A percentile compares a stretch with the other conserved stretches of the same genome.
phyloP scores from a whole-genome alignment of 2,888 invertebrate genomes.

The Meghimatium bilineatum region DNA sequence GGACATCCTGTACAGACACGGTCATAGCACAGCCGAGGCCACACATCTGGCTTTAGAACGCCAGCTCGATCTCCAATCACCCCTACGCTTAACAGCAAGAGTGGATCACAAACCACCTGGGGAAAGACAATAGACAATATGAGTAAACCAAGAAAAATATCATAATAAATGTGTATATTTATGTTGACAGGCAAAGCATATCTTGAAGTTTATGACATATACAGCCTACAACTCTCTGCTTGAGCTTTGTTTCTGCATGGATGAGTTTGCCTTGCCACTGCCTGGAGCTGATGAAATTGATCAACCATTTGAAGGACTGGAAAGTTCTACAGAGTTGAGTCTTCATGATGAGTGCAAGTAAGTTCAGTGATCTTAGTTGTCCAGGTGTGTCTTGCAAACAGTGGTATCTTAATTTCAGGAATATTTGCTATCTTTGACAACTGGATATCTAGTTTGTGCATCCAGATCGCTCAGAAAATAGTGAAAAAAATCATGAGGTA shows the following conservation, averaged over 20 bases:
- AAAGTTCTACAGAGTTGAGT: slow-evolving; percentile 42
- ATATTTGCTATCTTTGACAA: no score
- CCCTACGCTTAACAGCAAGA: no score
- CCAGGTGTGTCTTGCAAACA: neutral
- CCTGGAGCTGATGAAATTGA: slow-evolving; percentile 52
- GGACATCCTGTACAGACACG: no score
- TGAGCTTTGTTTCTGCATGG: slow-evolving; percentile 92
- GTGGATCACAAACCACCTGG: no score
- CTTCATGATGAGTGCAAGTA: neutral
- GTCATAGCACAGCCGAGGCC: no score
- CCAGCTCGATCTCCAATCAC: no score
- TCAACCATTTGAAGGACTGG: slow-evolving; percentile 51
- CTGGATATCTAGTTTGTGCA: no score
- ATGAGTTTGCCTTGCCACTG: slow-evolving; percentile 89
- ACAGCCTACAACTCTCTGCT: slow-evolving; percentile 93
- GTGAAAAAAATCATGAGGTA: no score
- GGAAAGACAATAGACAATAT: neutral
- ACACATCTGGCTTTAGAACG: no score
- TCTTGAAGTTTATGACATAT: slow-evolving; percentile 88
- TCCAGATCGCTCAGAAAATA: no score
- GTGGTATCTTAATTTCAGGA: no score
- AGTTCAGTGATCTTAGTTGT: neutral
- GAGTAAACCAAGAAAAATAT: neutral
- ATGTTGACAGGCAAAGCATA: slow-evolving; percentile 84
- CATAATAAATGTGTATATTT: neutral